A percentile compares a stretch with the other conserved stretches of the same genome.
phyloP scores from a whole-genome alignment of 2,113 vertebrate species.

The Microtus ochrogaster region DNA sequence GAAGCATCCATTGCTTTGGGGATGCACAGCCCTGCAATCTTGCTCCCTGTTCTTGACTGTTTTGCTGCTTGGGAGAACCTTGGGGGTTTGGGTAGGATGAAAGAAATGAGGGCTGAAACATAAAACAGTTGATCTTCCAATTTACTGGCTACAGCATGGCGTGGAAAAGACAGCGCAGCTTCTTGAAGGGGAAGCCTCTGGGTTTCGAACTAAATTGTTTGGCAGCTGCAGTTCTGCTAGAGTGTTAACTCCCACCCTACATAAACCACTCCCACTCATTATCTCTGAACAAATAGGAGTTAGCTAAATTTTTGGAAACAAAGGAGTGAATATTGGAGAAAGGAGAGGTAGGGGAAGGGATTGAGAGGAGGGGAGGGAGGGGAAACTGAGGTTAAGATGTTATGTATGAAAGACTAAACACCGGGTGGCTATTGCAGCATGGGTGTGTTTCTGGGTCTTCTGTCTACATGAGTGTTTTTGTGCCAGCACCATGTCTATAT shows the following conservation, averaged over 20 bases:
- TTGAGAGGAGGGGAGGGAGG: not conserved
- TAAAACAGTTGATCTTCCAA: too few relatives aligned
- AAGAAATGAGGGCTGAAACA: too few relatives aligned
- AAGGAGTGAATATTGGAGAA: not conserved
- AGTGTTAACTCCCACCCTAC: not conserved
- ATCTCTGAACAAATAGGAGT: slow-evolving; percentile 3
- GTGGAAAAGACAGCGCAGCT: too few relatives aligned
- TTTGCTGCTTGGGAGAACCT: too few relatives aligned
- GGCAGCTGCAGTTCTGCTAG: not conserved
- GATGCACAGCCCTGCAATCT: too few relatives aligned
- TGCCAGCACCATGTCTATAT: not conserved
- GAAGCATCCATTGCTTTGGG: too few relatives aligned
- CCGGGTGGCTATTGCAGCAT: not conserved
- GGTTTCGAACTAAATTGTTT: slow-evolving; percentile 15
- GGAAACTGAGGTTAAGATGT: not conserved
- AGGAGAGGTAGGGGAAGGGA: too few relatives aligned
- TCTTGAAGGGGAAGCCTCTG: not conserved
- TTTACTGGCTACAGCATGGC: not conserved
- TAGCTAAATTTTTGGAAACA: not conserved
- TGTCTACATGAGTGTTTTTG: not conserved
- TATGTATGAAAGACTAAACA: not conserved
- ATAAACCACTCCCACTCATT: not conserved
- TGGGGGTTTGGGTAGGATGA: too few relatives aligned
- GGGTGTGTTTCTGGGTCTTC: not conserved
- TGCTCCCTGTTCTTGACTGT: too few relatives aligned